Conservation (phyloP, 2,888 invertebrate genomes). For the Omphaloscelis lunosa region DNA sequence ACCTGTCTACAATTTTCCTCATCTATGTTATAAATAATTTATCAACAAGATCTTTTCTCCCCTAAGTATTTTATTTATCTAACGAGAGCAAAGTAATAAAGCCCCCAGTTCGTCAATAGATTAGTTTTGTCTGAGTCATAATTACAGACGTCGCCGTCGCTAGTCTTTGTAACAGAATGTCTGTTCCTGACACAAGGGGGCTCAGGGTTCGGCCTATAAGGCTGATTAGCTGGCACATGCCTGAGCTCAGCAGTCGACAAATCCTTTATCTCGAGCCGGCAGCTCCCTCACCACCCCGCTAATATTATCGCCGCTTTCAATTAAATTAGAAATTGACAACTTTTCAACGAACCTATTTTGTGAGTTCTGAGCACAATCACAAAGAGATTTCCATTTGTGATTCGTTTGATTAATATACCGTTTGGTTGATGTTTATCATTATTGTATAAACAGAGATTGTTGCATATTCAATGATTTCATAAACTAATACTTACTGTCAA, state of each 20-base stretch:
- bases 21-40: conserved; percentile 14
- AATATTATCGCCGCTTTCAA: conserved; percentile 78
- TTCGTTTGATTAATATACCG: conserved; percentile 38
- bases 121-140: conserved; percentile 51
- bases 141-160: conserved; percentile 45
- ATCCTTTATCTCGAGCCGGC: conserved; percentile 81
- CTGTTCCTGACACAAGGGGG: conserved; percentile 73
- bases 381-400: conserved; percentile 69
- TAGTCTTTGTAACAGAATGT: conserved; percentile 68
- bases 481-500: neutral
- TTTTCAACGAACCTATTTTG: conserved; percentile 75
- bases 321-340: conserved; percentile 79
- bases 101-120: conserved; percentile 47
- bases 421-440: conserved; percentile 17
- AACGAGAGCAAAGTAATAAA: conserved; percentile 27
- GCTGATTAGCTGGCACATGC: conserved; percentile 76
- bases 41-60: conserved; percentile 2
- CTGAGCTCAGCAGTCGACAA: conserved; percentile 74
- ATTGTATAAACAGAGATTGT: conserved; percentile 14
- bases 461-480: conserved; percentile 29
- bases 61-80: conserved; percentile 19
- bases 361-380: conserved; percentile 67
- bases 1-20: neutral
- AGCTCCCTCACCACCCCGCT: conserved; percentile 69
- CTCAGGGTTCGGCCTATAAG: conserved; percentile 67